Percentiles rank a stretch among this genome's conserved stretches.
phyloP scores from a whole-genome alignment of 92 coral and sea anemone genomes.

The Phenganax marumi region DNA sequence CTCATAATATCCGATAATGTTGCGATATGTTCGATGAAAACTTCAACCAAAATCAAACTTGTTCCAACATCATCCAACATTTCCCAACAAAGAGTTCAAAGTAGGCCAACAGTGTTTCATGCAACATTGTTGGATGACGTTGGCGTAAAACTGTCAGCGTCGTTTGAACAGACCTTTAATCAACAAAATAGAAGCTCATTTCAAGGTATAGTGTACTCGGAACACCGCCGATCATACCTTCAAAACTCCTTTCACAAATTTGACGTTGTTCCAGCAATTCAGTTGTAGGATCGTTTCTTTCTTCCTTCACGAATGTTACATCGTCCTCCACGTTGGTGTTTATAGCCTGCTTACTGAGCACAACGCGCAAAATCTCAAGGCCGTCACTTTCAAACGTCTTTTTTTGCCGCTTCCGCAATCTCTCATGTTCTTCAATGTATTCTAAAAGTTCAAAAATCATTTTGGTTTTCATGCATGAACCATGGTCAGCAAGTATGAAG shows the following conservation, averaged over 20 bases:
- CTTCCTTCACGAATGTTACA: not conserved
- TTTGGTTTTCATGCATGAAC: no score
- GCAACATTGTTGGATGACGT: no score
- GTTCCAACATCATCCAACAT: no score
- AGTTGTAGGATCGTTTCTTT: not conserved
- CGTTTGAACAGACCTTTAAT: not conserved
- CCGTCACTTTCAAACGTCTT: not conserved
- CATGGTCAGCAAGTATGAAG: no score
- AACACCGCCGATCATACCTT: not conserved
- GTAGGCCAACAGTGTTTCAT: no score
- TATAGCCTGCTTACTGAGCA: not conserved
- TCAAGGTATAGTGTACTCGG: not conserved
- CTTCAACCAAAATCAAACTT: no score
- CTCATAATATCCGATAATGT: no score
- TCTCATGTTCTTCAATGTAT: not conserved
- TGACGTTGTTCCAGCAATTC: not conserved
- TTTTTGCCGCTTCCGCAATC: not conserved
- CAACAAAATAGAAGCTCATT: not conserved
- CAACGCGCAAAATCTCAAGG: constrained; percentile 6
- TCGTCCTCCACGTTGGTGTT: not conserved
- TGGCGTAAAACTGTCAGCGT: no score
- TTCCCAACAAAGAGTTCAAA: no score
- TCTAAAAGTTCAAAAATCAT: not conserved
- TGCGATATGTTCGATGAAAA: no score
- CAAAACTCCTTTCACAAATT: not conserved